Evolutionary conservation across 1,140 invertebrate species (phyloP).

Genomic region (Ceratina calcarata): DNA sequence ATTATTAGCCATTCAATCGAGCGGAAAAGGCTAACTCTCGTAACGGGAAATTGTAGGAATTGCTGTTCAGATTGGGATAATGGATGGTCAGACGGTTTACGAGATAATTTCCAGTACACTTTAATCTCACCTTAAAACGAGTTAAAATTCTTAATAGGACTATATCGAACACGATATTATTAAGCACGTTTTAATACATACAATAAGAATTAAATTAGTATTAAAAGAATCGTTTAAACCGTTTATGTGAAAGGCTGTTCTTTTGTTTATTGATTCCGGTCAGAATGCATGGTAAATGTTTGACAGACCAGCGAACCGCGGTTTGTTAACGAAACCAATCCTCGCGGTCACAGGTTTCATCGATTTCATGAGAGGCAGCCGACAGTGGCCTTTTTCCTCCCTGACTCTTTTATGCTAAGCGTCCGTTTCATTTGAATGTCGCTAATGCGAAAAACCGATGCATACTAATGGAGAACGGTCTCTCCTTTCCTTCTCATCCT

Average conservation of each 20-base stretch:
- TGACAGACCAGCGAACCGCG: background rate
- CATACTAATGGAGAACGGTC: slow-evolving; percentile 76
- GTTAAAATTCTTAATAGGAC: too few relatives aligned
- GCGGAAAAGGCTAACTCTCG: background rate
- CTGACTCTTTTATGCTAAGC: slow-evolving; percentile 79
- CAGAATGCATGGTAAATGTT: background rate
- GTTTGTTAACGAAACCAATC: too few relatives aligned
- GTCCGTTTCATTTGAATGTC: slow-evolving; percentile 79
- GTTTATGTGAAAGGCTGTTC: too few relatives aligned
- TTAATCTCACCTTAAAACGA: too few relatives aligned
- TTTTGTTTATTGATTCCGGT: too few relatives aligned
- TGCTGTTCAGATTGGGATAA: background rate
- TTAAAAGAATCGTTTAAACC: too few relatives aligned
- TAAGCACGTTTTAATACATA: too few relatives aligned
- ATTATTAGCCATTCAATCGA: background rate
- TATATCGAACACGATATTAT: too few relatives aligned
- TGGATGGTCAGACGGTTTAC: too few relatives aligned
- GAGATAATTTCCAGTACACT: too few relatives aligned
- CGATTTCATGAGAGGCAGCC: slow-evolving; percentile 9
- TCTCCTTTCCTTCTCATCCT: slow-evolving; percentile 20
- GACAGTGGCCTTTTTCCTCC: slow-evolving; percentile 29
- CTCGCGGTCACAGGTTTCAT: background rate
- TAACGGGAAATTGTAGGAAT: too few relatives aligned
- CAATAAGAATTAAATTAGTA: too few relatives aligned
- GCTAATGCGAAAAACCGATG: slow-evolving; percentile 80